Evolutionary conservation across 1,140 invertebrate genomes (phyloP).

Genomic region (Brachionus angularis): DNA sequence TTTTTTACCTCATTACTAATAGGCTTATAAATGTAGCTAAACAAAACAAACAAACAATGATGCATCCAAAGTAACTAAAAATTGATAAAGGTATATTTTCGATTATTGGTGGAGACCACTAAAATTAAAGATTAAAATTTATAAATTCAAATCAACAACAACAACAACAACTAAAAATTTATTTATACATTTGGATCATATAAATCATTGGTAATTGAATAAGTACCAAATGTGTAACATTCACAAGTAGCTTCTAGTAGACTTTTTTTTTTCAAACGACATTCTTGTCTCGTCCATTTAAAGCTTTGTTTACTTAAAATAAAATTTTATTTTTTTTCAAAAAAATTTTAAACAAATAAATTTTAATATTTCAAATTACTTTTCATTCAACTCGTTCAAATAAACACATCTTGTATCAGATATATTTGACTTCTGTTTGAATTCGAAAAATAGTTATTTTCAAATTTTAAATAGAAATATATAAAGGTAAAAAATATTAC

Average conservation of each 20-base stretch:
- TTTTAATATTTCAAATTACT: background rate
- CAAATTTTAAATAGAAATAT: background rate
- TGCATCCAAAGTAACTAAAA: conserved; percentile 56
- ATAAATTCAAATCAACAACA: no score
- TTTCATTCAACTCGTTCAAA: background rate
- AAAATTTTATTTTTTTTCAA: background rate
- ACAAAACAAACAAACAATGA: conserved; percentile 51
- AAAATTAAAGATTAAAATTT: conserved; percentile 33
- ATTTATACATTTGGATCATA: conserved; percentile 40
- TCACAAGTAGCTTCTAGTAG: background rate
- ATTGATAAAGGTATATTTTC: conserved; percentile 52
- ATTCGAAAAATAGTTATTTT: background rate
- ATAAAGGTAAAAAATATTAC: background rate
- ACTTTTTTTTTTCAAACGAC: background rate
- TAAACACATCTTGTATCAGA: conserved; percentile 42
- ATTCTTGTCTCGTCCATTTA: conserved; percentile 26
- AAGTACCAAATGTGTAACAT: conserved; percentile 4
- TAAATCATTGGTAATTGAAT: conserved; percentile 40
- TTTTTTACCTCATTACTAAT: conserved; percentile 52
- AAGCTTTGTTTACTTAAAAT: background rate
- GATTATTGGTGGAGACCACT: conserved; percentile 56
- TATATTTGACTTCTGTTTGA: conserved; percentile 28
- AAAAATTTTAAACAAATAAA: no score
- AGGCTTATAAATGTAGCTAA: conserved; percentile 51
- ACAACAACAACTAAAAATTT: background rate